Evolutionary conservation across 2,888 invertebrate genomes (phyloP), one percentile per base, ranked within the genome.

Genomic region (Sinelater perroti): DNA sequence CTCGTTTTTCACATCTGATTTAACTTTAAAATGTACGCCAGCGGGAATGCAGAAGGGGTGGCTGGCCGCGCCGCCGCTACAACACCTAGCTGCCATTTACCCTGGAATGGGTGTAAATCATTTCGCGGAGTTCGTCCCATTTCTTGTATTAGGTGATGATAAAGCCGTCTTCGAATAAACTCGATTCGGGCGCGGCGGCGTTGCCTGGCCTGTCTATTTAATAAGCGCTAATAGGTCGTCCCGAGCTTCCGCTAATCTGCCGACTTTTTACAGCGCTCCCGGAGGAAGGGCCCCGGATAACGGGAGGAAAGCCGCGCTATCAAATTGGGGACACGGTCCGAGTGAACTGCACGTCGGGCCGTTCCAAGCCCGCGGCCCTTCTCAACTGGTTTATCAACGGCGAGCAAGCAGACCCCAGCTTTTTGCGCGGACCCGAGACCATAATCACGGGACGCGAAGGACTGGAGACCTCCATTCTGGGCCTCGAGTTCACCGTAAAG

Each of bases 371-470:
- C 3, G 90, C 91, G 8, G 91, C 92, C 55, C 85, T 87, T 71
- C 85, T 93, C 52, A 87, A 88, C 66, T 93, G 93, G 93, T 90
- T 90, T 82, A 89, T 93, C 79, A 93, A 93, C 78, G 91, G 91
- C 17, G 88, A 91, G 74, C 89, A 88, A 67, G 82, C 80, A 49
- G 81, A 82, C 65, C 71, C 75, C 53, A 75, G 72, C 63, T 79
- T 78, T 68, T 72, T 82, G 54, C 74, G 71, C 50, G 81, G 83
- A 20, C 85, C 84, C 24, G 80, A 82, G 63, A 81, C 79, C 31
- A 75, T 81, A 58, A 77, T 82, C 57, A 81, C 82, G 16, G 85
- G 84, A 30, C 79, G 83, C 17, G 85, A 86, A 70, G 86, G 88
- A n/a, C 81, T 93, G 60, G 90, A 92, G 77, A 89, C 89, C 60